A percentile compares a stretch with the other conserved stretches of the same genome.
Conservation (phyloP, 2,113 vertebrate genomes). For the Nibea albiflora region DNA sequence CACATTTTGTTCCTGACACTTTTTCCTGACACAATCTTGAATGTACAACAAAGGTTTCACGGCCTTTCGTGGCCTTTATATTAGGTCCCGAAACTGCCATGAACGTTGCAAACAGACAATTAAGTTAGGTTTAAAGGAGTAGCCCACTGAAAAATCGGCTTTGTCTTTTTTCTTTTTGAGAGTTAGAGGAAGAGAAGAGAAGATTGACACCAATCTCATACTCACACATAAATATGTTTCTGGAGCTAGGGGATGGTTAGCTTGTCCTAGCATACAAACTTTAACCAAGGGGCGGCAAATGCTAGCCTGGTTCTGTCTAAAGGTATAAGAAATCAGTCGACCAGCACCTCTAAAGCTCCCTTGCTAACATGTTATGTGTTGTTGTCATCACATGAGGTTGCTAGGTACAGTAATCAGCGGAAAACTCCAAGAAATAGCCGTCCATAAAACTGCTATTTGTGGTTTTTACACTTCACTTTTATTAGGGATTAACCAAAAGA, state of each 20-base stretch:
- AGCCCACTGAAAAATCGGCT: background rate
- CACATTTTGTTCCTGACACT: conserved; percentile 23
- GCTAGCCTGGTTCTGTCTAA: background rate
- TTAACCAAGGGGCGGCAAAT: background rate
- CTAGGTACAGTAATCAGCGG: background rate
- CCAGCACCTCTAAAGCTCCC: background rate
- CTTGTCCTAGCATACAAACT: background rate
- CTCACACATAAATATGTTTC: background rate
- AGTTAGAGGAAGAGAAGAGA: background rate
- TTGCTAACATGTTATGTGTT: background rate
- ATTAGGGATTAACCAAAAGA: background rate
- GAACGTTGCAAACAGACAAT: background rate
- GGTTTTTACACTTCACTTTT: background rate
- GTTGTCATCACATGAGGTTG: background rate
- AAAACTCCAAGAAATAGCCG: background rate
- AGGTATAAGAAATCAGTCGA: background rate
- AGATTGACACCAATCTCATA: background rate
- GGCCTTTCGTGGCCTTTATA: conserved; percentile 3
- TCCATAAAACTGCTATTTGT: background rate
- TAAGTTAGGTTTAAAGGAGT: conserved; percentile 2
- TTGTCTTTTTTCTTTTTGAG: background rate
- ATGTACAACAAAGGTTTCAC: conserved; percentile 3
- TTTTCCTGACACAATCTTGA: background rate
- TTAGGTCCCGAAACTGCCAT: background rate
- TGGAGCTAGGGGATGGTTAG: background rate